Conservation (phyloP, 2,113 vertebrate genomes). For the Noturus placidus region DNA sequence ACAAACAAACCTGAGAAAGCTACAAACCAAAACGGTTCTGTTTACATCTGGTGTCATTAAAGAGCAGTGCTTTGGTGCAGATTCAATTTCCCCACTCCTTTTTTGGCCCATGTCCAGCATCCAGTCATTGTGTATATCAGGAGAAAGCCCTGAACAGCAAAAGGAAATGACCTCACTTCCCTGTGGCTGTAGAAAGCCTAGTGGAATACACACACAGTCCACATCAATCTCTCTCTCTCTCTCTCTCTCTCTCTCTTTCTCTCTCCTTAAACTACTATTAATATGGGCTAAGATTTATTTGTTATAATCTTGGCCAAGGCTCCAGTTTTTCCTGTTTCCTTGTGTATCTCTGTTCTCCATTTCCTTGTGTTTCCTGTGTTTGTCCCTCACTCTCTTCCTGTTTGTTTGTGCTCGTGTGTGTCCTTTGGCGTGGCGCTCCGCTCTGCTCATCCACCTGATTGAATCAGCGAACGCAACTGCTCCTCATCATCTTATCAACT, state of each 20-base stretch:
- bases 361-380: no score
- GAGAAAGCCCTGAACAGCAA: slow-evolving; percentile 66
- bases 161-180: slow-evolving; percentile 78
- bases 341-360: no score
- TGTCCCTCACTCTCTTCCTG: no score
- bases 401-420: no score
- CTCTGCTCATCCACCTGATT: no score
- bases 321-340: no score
- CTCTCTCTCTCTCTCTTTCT: slow-evolving; percentile 29
- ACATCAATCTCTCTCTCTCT: slow-evolving; percentile 14
- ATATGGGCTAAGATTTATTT: background rate
- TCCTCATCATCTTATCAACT: no score
- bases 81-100: slow-evolving; percentile 5
- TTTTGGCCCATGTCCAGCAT: slow-evolving; percentile 60
- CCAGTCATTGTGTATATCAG: slow-evolving; percentile 71
- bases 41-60: slow-evolving; percentile 41
- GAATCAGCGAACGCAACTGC: no score
- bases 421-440: no score
- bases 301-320: no score
- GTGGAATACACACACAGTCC: slow-evolving; percentile 28
- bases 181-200: slow-evolving; percentile 44
- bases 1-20: background rate
- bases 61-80: background rate
- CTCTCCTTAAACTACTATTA: background rate
- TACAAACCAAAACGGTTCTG: slow-evolving; percentile 4